A percentile compares a stretch with the other conserved stretches of the same genome.
Evolutionary conservation across 2,113 vertebrate genomes (phyloP).

Genomic region (Benitochromis conjunctus): DNA sequence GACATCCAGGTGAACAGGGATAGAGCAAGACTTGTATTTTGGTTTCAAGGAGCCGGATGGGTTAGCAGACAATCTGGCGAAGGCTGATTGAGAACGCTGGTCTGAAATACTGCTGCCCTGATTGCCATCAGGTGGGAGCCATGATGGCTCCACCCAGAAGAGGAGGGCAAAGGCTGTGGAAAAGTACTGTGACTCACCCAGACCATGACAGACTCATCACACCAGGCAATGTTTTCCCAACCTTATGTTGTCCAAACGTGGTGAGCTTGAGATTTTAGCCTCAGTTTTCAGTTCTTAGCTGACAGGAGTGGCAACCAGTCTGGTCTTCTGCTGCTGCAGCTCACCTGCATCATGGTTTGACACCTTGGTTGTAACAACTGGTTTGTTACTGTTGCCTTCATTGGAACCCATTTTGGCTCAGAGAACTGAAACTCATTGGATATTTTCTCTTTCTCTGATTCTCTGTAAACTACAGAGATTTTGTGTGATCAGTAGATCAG

Average conservation of each 20-base stretch:
- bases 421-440: not conserved
- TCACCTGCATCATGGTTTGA: not conserved
- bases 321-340: not conserved
- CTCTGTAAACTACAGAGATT: not conserved
- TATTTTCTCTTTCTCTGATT: not conserved
- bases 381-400: not conserved
- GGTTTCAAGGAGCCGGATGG: no score
- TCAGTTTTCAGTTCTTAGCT: not conserved
- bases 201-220: not conserved
- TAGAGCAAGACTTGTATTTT: no score
- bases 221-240: not conserved
- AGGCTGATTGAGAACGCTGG: no score
- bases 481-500: not conserved
- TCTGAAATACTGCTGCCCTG: no score
- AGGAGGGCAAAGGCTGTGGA: no score
- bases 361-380: not conserved
- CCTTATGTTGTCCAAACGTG: not conserved
- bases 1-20: no score
- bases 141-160: no score
- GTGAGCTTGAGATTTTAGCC: not conserved
- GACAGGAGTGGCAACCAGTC: not conserved
- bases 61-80: no score
- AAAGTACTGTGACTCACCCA: no score
- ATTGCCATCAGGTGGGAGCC: no score
- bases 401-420: not conserved